A percentile compares a stretch with the other conserved stretches of the same genome.
Evolutionary conservation across 2,797 vertebrate species (phyloP).

Genomic region (Gobionotothen gibberifrons): DNA sequence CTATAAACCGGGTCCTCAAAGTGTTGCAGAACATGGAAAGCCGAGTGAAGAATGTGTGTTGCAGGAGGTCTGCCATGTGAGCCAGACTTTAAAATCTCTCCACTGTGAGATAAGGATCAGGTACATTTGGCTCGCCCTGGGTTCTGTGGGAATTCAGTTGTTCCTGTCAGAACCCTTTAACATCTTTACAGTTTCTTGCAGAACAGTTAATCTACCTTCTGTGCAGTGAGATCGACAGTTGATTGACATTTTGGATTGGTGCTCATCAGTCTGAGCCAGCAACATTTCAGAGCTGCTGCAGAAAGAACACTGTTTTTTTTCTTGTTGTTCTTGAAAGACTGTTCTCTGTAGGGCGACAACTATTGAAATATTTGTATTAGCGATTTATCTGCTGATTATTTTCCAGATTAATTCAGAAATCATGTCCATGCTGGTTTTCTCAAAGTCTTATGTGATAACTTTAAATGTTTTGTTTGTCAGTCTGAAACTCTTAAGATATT

Average conservation of each 20-base stretch:
- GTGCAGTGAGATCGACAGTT: constrained; percentile 7
- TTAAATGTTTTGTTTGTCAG: no score
- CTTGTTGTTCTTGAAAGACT: no score
- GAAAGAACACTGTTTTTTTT: background rate
- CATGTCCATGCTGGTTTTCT: no score
- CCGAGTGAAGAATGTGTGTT: constrained; percentile 12
- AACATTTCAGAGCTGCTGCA: constrained; percentile 14
- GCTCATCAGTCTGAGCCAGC: constrained; percentile 16
- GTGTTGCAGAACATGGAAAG: constrained; percentile 21
- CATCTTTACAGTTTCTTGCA: constrained; percentile 7
- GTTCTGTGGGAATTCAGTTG: constrained; percentile 29
- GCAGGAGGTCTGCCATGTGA: constrained; percentile 27
- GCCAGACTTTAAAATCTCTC: constrained; percentile 21
- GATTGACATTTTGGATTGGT: constrained; percentile 37
- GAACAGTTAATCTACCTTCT: constrained; percentile 14
- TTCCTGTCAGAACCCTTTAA: constrained; percentile 33
- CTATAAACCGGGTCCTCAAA: constrained; percentile 28
- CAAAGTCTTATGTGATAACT: no score
- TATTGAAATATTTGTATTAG: no score
- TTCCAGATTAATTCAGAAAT: no score
- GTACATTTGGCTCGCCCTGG: constrained; percentile 13
- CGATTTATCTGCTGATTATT: no score
- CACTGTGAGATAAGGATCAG: constrained; percentile 57
- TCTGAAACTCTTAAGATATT: no score
- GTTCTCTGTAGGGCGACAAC: no score